Base-by-base conservation (phyloP, 2,888 invertebrate genomes). In the Pyrgus malvae region DNA sequence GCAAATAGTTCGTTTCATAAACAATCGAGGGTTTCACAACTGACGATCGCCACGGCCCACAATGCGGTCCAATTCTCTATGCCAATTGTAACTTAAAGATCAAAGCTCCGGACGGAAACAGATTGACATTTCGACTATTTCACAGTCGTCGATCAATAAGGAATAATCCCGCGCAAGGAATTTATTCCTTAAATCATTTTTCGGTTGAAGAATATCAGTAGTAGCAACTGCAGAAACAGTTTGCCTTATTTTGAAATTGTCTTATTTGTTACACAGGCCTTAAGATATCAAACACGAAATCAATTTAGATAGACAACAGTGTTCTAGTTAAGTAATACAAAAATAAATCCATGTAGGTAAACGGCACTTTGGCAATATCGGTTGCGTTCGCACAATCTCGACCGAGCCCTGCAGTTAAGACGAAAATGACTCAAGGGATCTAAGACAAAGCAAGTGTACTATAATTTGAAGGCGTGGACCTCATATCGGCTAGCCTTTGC, bases 401-500 rank as follows among this genome's bases (percentile, higher is more conserved):
- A 35, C 41, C 48, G 48, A 48, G 48, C 48, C 44, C 41, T 46
- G 33, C 25, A 35, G 40, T 45, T 46, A 14, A 40, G 21, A 53
- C 7, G 46, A 54, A 48, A 48, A 55, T 55, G 54, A 48, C 42
- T 48, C 48, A 49, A 55, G 42, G 44, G 55, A 55, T 33, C 33
- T 31, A 70, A 77, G 76, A 84, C 83, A 84, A 84, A 81, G 81
- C 75, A 66, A 71, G 69, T 66, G 69, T 71, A 59, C 68, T 61
- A 68, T 82, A 83, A 84, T 85, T 84, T 76, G 78, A 80, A 80
- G 88, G 88, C 85, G 86, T 84, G 80, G 77, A 73, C 74, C 78
- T 78, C 78, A 81, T 79, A 79, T 83, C 74, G 79, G 73, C 72
- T 72, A 57, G 81, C 77, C 77, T 81, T 79, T 78, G 76, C 82